A percentile compares a stretch with the other conserved stretches of the same genome.
Evolutionary conservation across 1,140 invertebrate genomes (phyloP).

Genomic region (Bombus superbus): DNA sequence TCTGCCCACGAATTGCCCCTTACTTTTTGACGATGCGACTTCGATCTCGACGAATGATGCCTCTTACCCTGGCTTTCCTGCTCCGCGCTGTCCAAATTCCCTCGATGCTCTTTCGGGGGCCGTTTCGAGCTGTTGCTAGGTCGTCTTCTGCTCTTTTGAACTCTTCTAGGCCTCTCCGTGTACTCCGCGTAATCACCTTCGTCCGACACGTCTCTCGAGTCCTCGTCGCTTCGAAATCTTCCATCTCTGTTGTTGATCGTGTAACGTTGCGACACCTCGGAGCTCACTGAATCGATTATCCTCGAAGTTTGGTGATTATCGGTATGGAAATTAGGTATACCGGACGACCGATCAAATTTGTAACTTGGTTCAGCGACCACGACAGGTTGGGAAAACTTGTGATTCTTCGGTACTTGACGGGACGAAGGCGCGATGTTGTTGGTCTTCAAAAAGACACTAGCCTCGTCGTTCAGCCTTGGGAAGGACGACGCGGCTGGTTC

Average conservation of each 20-base stretch:
- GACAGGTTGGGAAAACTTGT: conserved; percentile 65
- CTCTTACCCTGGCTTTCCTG: conserved; percentile 61
- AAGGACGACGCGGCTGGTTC: conserved; percentile 35
- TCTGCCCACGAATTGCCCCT: conserved; percentile 70
- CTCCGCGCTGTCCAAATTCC: conserved; percentile 50
- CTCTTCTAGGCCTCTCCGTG: conserved; percentile 70
- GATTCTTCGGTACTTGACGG: not conserved
- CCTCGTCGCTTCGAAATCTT: conserved; percentile 70
- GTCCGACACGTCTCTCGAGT: conserved; percentile 70
- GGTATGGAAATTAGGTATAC: not conserved
- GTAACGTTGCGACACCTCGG: conserved; percentile 44
- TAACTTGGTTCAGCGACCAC: conserved; percentile 71
- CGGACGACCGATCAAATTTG: conserved; percentile 48
- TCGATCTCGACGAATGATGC: conserved; percentile 60
- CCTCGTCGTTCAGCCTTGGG: conserved; percentile 58
- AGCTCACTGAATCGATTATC: conserved; percentile 21
- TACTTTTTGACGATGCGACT: conserved; percentile 64
- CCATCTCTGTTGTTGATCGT: conserved; percentile 39
- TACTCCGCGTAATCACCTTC: conserved; percentile 76
- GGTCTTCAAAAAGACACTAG: conserved; percentile 23
- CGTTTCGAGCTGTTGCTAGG: conserved; percentile 69
- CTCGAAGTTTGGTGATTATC: conserved; percentile 25
- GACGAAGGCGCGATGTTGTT: conserved; percentile 1
- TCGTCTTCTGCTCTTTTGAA: conserved; percentile 73
- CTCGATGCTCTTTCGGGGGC: conserved; percentile 76